Evolutionary conservation across 2,888 invertebrate species (phyloP).

Genomic region (Papilio gigon): DNA sequence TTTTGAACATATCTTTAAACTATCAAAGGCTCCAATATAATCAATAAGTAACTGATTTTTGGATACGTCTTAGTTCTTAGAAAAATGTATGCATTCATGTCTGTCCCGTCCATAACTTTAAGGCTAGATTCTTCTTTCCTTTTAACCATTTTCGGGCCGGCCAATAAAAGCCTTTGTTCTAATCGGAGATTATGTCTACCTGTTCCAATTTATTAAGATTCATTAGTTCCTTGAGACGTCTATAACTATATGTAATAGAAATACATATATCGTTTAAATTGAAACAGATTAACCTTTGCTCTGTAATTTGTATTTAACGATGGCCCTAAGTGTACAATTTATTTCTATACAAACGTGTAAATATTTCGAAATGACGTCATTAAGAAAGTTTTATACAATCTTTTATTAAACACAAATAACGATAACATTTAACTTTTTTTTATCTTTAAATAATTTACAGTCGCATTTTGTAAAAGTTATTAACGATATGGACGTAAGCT

Average conservation of each 20-base stretch:
- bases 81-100: background rate
- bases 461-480: background rate
- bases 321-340: constrained; percentile 9
- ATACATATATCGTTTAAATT: constrained; percentile 29
- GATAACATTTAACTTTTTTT: constrained; percentile 7
- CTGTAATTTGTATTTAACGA: constrained; percentile 12
- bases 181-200: background rate
- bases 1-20: background rate
- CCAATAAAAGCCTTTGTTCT: background rate
- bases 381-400: constrained; percentile 23
- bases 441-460: background rate
- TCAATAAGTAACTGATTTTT: too few species aligned
- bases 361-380: constrained; percentile 8
- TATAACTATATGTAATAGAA: constrained; percentile 27
- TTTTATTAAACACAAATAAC: background rate
- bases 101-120: constrained; percentile 29
- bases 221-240: constrained; percentile 46
- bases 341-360: background rate
- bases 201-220: constrained; percentile 46
- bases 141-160: background rate
- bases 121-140: background rate
- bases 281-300: constrained; percentile 33
- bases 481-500: constrained; percentile 4
- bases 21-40: background rate
- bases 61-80: background rate